A percentile compares a stretch with the other conserved stretches of the same genome.
phyloP scores from a whole-genome alignment of 1,140 invertebrate species.

The Heterodera schachtii region DNA sequence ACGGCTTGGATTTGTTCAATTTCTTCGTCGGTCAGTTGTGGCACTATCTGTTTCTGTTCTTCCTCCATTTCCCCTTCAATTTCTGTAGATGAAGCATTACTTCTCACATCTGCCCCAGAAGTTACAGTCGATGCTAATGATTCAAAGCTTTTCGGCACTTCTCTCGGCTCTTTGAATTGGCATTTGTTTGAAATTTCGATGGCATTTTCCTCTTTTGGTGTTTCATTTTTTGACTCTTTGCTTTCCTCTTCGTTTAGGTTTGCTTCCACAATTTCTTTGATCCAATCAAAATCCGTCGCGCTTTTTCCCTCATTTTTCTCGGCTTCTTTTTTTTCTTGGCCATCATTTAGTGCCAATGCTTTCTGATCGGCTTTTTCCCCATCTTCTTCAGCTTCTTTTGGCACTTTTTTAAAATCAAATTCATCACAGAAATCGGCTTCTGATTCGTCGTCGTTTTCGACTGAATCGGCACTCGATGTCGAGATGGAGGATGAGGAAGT shows the following conservation, averaged over 20 bases:
- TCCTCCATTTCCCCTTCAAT: constrained; percentile 19
- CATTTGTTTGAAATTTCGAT: not conserved
- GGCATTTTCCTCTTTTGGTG: not conserved
- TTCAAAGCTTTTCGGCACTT: not conserved
- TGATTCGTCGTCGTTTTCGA: not conserved
- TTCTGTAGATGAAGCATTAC: constrained; percentile 22
- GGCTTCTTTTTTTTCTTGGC: not conserved
- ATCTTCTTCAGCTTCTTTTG: not conserved
- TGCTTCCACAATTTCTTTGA: not conserved
- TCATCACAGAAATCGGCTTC: not conserved
- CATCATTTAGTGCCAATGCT: not conserved
- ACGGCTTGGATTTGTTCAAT: constrained; percentile 20
- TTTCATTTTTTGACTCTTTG: not conserved
- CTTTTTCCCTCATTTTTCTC: not conserved
- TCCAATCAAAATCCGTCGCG: not conserved
- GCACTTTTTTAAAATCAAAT: not conserved
- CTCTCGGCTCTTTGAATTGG: not conserved
- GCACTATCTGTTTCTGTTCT: constrained; percentile 41
- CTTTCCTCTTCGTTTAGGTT: not conserved
- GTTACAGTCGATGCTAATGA: not conserved
- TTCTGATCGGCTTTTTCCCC: too few species aligned
- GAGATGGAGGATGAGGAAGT: not conserved
- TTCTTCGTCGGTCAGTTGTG: constrained; percentile 31
- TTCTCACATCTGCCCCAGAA: not conserved
- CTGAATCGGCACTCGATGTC: constrained; percentile 20